These are phyloP conservation scores for Neolamprologus falcicula DNA, from an alignment of 2,113 vertebrate genomes.

Conservation along the genomic window DNA sequence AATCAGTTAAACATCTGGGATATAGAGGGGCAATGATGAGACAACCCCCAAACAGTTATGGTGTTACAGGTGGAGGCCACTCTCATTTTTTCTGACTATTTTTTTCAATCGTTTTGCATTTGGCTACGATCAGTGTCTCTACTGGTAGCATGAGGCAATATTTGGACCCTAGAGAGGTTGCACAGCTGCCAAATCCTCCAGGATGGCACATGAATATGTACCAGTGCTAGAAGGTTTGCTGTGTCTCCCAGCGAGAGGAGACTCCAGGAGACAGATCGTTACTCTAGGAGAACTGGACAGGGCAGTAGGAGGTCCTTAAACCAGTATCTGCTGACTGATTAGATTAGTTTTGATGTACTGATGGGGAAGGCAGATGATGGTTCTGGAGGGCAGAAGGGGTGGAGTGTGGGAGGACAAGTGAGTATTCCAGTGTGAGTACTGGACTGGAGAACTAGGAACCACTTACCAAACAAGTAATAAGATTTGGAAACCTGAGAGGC, in stretches of 20 bases:
- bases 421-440: background rate
- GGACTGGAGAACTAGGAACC: background rate
- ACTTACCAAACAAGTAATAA: background rate
- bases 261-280: background rate
- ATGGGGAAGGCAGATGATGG: background rate
- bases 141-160: accelerated
- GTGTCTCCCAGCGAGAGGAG: background rate
- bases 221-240: background rate
- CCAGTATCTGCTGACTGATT: background rate
- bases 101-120: background rate
- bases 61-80: background rate
- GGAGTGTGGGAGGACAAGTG: background rate
- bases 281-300: background rate
- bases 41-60: background rate
- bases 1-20: background rate
- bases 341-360: background rate
- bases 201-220: background rate
- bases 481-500: background rate
- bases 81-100: background rate
- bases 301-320: background rate
- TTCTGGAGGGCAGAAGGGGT: background rate
- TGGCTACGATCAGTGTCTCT: accelerated
- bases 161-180: background rate
- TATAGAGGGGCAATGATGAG: background rate
- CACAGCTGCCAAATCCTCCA: background rate